Percentiles rank a stretch among this genome's conserved stretches.
These are phyloP conservation scores for Syritta pipiens DNA, from an alignment of 2,888 invertebrate genomes.

Conservation along the genomic window DNA sequence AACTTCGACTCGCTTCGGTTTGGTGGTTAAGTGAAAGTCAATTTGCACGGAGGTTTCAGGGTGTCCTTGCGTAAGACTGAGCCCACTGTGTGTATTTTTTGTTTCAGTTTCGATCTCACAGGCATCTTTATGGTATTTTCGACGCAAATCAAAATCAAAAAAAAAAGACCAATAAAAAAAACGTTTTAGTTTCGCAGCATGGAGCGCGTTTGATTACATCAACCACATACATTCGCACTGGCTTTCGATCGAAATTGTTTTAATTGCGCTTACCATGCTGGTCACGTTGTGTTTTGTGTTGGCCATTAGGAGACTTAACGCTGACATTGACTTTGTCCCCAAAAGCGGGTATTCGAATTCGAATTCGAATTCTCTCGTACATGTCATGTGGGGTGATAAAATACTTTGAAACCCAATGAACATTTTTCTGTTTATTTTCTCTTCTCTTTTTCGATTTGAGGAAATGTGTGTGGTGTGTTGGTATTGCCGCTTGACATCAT, in stretches of 20 bases:
- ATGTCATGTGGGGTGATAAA: slow-evolving; percentile 7
- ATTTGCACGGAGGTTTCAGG: slow-evolving; percentile 19
- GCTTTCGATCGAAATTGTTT: slow-evolving; percentile 40
- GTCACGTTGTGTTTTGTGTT: slow-evolving; percentile 55
- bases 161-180: background rate
- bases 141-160: slow-evolving; percentile 4
- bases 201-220: slow-evolving; percentile 45
- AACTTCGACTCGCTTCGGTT: background rate
- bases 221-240: background rate
- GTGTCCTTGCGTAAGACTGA: slow-evolving; percentile 36
- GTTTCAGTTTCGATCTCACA: slow-evolving; percentile 18
- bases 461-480: slow-evolving; percentile 32
- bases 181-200: slow-evolving; percentile 33
- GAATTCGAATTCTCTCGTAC: slow-evolving; percentile 3
- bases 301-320: slow-evolving; percentile 58
- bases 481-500: slow-evolving; percentile 14
- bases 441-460: slow-evolving; percentile 28
- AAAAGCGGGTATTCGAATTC: slow-evolving; percentile 22
- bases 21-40: slow-evolving; percentile 51
- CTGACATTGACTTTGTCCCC: slow-evolving; percentile 67
- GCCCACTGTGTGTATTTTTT: slow-evolving; percentile 12
- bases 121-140: slow-evolving; percentile 44
- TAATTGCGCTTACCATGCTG: slow-evolving; percentile 55
- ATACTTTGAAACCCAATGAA: slow-evolving; percentile 27
- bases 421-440: background rate